Evolutionary conservation across 2,888 invertebrate species (phyloP).

Genomic region (Isotomurus palustris): DNA sequence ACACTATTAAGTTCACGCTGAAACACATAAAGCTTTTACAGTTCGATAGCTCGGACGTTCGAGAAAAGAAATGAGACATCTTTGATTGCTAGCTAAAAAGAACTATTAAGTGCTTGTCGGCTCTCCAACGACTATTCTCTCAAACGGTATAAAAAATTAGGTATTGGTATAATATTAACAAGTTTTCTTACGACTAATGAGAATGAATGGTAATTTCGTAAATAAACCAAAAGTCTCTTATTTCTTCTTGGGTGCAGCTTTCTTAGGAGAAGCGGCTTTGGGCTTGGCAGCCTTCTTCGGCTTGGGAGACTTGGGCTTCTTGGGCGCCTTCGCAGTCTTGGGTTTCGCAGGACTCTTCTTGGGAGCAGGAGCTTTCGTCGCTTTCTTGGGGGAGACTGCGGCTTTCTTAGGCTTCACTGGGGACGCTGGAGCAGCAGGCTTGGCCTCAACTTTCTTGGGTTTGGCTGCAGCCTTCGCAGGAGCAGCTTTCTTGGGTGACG

Average conservation of each 20-base stretch:
- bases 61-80: too few relatives aligned
- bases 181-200: too few relatives aligned
- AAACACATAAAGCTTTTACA: too few relatives aligned
- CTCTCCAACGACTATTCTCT: too few relatives aligned
- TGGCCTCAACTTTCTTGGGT: not conserved
- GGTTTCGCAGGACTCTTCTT: conserved; percentile 14
- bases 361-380: conserved; percentile 9
- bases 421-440: conserved; percentile 21
- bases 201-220: too few relatives aligned
- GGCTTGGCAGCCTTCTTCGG: conserved; percentile 26
- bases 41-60: too few relatives aligned
- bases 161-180: too few relatives aligned
- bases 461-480: conserved; percentile 17
- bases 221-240: too few relatives aligned
- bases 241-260: conserved; percentile 37
- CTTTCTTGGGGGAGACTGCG: conserved; percentile 18
- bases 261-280: conserved; percentile 18
- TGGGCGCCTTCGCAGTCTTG: conserved; percentile 21
- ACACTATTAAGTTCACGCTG: too few relatives aligned
- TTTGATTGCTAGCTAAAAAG: too few relatives aligned
- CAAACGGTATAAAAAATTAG: too few relatives aligned
- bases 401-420: conserved; percentile 26
- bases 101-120: too few relatives aligned
- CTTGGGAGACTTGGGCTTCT: conserved; percentile 21
- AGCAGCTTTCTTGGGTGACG: conserved; percentile 14